Evolutionary conservation across 1,140 invertebrate genomes (phyloP).

Genomic region (Marisa cornuarietis): DNA sequence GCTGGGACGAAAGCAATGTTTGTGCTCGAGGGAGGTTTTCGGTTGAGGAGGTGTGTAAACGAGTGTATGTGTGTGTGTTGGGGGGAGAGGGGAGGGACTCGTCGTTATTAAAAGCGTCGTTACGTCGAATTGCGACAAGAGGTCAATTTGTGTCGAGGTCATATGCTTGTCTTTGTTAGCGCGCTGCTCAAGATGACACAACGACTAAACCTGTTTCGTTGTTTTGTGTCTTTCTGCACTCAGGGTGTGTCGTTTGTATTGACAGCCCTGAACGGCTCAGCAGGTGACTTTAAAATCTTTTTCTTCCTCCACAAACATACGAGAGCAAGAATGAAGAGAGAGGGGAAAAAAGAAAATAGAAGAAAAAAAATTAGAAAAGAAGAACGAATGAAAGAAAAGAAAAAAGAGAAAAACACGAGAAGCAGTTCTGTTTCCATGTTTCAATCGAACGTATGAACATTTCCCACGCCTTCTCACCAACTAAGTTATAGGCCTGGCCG

Average conservation of each 20-base stretch:
- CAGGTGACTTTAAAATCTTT: not conserved
- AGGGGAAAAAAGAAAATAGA: not conserved
- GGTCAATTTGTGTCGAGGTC: no score
- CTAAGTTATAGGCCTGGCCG: not conserved
- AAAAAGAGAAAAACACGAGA: not conserved
- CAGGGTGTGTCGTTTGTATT: no score
- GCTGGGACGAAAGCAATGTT: no score
- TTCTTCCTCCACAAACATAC: not conserved
- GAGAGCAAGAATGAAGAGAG: not conserved
- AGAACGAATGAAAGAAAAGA: not conserved
- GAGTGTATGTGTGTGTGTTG: constrained; percentile 6
- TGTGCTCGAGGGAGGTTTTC: no score
- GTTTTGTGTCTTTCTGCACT: no score
- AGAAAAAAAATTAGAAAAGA: not conserved
- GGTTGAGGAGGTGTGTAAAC: not conserved
- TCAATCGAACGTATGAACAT: not conserved
- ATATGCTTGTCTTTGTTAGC: no score
- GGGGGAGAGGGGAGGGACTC: not conserved
- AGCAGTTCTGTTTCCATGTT: not conserved
- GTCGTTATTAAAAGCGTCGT: not conserved
- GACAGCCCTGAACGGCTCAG: no score
- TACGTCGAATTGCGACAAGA: no score
- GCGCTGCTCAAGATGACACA: no score
- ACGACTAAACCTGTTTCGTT: no score
- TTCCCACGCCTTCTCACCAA: not conserved